Evolutionary conservation across 2,797 vertebrate species (phyloP).

Genomic region (Molossus alvarezi): DNA sequence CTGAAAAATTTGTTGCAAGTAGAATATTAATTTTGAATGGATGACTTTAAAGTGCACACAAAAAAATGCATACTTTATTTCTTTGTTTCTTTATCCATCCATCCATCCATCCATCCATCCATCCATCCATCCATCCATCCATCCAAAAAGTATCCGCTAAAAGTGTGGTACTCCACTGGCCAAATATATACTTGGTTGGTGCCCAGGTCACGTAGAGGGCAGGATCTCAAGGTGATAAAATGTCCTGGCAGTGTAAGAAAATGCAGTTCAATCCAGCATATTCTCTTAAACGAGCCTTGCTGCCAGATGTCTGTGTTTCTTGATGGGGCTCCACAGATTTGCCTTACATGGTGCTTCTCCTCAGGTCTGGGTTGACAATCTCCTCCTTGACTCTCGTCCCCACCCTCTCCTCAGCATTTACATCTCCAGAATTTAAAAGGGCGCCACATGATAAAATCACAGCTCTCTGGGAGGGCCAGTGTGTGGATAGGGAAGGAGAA

Average conservation of each 20-base stretch:
- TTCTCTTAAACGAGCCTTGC: neutral
- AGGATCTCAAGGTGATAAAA: neutral
- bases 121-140: neutral
- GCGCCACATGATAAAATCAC: neutral
- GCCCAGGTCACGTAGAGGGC: neutral
- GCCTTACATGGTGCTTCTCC: neutral
- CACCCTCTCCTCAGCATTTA: neutral
- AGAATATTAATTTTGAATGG: constrained; percentile 33
- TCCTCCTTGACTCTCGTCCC: neutral
- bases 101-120: neutral
- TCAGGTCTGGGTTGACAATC: neutral
- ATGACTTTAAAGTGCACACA: neutral
- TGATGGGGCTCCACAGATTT: neutral
- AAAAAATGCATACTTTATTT: neutral
- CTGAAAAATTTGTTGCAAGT: constrained; percentile 47
- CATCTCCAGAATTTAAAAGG: constrained; percentile 16
- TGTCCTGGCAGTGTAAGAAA: neutral
- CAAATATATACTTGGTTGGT: neutral
- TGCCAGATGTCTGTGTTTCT: neutral
- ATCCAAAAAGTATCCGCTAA: neutral
- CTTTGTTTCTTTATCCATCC: neutral
- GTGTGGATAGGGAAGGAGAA: neutral
- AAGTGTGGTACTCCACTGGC: neutral
- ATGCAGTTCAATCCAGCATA: neutral
- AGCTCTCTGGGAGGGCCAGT: neutral